A percentile compares a stretch with the other conserved stretches of the same genome.
These are phyloP conservation scores for Epistrophe eligans DNA, from an alignment of 2,888 invertebrate species.

Conservation along the genomic window DNA sequence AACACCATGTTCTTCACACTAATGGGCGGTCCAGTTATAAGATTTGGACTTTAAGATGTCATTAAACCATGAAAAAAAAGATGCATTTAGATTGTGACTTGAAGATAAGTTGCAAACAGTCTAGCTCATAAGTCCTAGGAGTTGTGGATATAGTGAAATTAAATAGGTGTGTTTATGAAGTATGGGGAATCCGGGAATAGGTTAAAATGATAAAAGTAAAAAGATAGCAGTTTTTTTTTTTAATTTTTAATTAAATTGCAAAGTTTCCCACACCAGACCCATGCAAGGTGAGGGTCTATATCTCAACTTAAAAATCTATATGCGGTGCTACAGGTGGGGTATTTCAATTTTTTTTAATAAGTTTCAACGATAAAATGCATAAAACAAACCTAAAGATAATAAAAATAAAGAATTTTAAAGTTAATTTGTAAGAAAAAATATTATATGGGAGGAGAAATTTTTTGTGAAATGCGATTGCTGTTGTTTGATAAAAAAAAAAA, in stretches of 20 bases:
- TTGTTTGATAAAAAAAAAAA: too few species aligned
- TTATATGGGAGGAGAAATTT: too few species aligned
- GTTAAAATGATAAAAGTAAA: conserved; percentile 31
- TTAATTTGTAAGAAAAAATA: too few species aligned
- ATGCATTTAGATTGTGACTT: conserved; percentile 71
- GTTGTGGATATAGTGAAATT: conserved; percentile 36
- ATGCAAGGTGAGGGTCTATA: neutral
- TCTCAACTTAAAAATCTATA: neutral
- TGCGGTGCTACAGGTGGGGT: neutral
- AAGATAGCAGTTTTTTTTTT: conserved; percentile 49
- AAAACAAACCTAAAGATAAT: too few species aligned
- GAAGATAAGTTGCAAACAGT: conserved; percentile 32
- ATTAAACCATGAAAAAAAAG: conserved; percentile 66
- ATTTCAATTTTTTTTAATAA: neutral
- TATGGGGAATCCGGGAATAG: conserved; percentile 18
- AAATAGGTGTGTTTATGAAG: conserved; percentile 57
- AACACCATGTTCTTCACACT: conserved; percentile 76
- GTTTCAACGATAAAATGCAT: neutral
- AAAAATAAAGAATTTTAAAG: too few species aligned
- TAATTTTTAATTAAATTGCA: conserved; percentile 65
- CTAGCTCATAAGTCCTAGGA: too few species aligned
- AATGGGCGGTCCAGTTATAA: conserved; percentile 74
- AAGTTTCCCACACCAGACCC: conserved; percentile 58
- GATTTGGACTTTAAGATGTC: conserved; percentile 72
- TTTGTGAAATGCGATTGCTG: too few species aligned